Percentiles rank a stretch among this genome's conserved stretches.
These are phyloP conservation scores for Buphagus erythrorhynchus DNA, from an alignment of 2,797 vertebrate genomes.

Conservation along the genomic window DNA sequence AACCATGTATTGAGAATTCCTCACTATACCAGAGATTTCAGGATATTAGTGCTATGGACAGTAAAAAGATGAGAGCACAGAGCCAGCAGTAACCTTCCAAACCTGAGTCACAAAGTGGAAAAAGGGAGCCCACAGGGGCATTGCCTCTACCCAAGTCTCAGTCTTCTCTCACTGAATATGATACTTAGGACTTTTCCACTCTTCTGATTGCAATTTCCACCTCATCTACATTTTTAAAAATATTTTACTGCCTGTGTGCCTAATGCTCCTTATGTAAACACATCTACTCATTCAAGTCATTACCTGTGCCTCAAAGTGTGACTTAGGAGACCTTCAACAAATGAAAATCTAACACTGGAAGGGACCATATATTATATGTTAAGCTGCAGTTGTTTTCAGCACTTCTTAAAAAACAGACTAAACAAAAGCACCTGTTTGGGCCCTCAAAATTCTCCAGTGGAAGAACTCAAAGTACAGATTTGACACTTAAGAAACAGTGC, in stretches of 20 bases:
- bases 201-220: not conserved
- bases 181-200: not conserved
- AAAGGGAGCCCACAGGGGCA: not conserved
- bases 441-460: not conserved
- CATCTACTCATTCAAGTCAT: not conserved
- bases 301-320: not conserved
- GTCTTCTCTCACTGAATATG: not conserved
- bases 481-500: not conserved
- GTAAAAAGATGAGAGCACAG: not conserved
- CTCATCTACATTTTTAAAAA: not conserved
- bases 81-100: not conserved
- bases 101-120: not conserved
- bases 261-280: not conserved
- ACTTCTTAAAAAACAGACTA: not conserved
- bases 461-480: not conserved
- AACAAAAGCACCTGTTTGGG: not conserved
- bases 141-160: not conserved
- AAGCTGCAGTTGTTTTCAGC: not conserved
- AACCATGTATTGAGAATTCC: not conserved
- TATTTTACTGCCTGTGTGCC: not conserved
- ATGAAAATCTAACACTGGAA: not conserved
- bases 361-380: not conserved
- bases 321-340: not conserved
- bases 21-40: not conserved
- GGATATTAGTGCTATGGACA: not conserved